Base-by-base conservation (phyloP, 2,888 invertebrate species). In the Andrena camellia region DNA sequence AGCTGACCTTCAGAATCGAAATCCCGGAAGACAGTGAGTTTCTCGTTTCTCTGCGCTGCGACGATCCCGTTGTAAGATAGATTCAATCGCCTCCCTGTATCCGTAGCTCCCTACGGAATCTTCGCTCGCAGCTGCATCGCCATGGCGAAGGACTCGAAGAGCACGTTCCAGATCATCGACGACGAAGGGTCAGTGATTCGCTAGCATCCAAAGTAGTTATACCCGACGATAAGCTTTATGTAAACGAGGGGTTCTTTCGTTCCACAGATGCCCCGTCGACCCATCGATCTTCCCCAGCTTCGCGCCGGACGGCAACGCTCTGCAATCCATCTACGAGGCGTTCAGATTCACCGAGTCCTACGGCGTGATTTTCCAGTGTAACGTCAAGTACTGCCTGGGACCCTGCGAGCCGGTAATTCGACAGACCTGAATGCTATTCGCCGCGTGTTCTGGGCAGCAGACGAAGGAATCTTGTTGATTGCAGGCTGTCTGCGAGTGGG, bases 291-390 rank as follows among this genome's bases (percentile, higher is more conserved):
- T 99, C 96, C 98, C 98, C 3, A 97, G 97, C 26, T 99, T 99
- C 94, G 96, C 96, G 68, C 97, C 98, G 62, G 98, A 98, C 91
- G 98, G 98, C 78, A 98, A 98, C 94, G 98, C 98, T 0, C 95
- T 98, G 81, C 98, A 98, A 91, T 98, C 98, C 0, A 96, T 98
- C 78, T 99, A 99, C 92, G 98, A 99, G 94, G 98, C 98, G 0
- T 99, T 99, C 95, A 96, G 98, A 92, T 99, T 99, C 94, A 99
- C 98, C 0, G 98, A 99, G 94, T 98, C 98, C 13, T 99, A 99
- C 91, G 98, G 98, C 68, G 98, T 99, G 83, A 99, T 99, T 94
- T 99, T 99, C 96, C 98, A 99, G 94, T 99, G 98, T 94, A 99
- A 99, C 94, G 98, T 99, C 90, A 98, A 98, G 93, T 99, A 99